Base-by-base conservation (phyloP, 2,797 vertebrate species). In the Ispidina picta region DNA sequence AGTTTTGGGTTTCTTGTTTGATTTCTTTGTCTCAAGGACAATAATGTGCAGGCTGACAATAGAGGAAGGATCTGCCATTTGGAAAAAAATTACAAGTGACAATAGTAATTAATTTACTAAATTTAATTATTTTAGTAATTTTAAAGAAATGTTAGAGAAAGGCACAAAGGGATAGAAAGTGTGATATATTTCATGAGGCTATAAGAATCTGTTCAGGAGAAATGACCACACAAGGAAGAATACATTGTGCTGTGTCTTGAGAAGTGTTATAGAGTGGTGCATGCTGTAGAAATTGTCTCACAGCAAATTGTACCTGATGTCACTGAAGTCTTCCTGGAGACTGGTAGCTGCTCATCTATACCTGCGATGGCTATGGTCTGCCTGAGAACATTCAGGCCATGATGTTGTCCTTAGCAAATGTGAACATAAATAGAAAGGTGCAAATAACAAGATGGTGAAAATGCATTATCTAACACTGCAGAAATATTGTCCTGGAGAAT, bases 301-400 rank as follows among this genome's bases (percentile, higher is more conserved):
- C 15, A 51, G 12, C 15, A 78, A 65, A 69, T 78, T 51, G 2
- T 5, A 4, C 26, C 55, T 33, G 23, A 78, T 46, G 2, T 21
- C 17, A 59, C 41, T 2, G 6, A 74, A 83, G 11, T 28, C 43
- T 83, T 83, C 31, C 26, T 5, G 2, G 15, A 0, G 1, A 54
- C 4, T 12, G 25, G 7, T 17, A 72, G 4, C 1, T 0, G 3
- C 20, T 88, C 5, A 1, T 62, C 54, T 55, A 1, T 2, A 4
- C 33, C 41, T 71, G 13, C 37, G 14, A 37, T 37, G 37, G 69
- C 20, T 64, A 21, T 37, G 25, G 16, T 49, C 62, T 85, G n/a
- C 37, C 69, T 70, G 52, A 70, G 55, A 83, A 8, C 35, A 22
- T 0, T 0, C 4, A 49, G 64, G 29, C 52, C 69, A 31, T 43